Evolutionary conservation across 2,797 vertebrate species (phyloP), one percentile per base, ranked within the genome.

Genomic region (Platyrinchus mystaceus): DNA sequence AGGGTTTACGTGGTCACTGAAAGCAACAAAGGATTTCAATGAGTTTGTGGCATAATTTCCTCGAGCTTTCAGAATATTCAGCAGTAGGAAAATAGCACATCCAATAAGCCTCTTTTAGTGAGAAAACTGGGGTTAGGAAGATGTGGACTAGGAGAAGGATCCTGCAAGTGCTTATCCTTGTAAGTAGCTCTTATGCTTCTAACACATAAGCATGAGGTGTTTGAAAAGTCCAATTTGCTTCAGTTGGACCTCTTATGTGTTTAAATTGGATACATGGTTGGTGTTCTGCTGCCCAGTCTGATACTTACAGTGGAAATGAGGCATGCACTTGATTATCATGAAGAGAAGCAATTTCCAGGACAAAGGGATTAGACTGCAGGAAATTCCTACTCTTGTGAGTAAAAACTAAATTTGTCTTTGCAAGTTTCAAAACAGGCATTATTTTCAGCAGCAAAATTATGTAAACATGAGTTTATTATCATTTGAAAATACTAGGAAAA

Each of bases 1-100:
- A 66, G 39, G 58, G 77, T 41, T 94, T 91, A 74, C 2, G 0
- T 78, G 87, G 85, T 80, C 93, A 94, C 74, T 52, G 70, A 81
- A 87, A 87, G 58, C 89, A 95, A 86, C 39, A 87, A 90, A 95
- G 39, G 84, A 89, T 68, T 92, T 94, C 67, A 55, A 43, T 52
- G 67, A 39, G 32, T 77, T 80, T 78, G 62, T 32, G 60, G 43
- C 27, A 74, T 71, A 92, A 96, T 93, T 90, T 88, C 36, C 15
- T 60, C 0, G 0, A 80, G 66, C 44, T 86, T 80, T 91, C 62
- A 81, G 47, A 20, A 44, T 8, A 50, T 53, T 36, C 20, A 68
- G 44, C 18, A 12, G 2, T 32, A 52, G 36, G 56, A 80, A 95
- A 89, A 85, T 10, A 78, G 12, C 41, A 69, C 19, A 71, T 68